phyloP scores from a whole-genome alignment of 2,888 invertebrate genomes.

The Trichopoda pennipes region DNA sequence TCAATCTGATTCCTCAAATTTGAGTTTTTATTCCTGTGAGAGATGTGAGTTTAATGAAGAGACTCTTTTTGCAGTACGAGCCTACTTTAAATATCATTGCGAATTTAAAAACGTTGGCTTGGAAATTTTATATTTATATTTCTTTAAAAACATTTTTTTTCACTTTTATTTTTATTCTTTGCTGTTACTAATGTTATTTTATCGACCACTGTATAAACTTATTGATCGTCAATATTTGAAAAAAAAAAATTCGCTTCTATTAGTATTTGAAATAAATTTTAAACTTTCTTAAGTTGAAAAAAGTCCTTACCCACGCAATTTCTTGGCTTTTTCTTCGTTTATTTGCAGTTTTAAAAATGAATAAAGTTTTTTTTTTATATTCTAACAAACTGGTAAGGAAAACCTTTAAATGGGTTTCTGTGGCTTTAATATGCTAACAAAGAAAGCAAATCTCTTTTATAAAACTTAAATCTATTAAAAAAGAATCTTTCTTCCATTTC shows the following conservation, averaged over 20 bases:
- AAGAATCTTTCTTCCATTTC: slow-evolving; percentile 68
- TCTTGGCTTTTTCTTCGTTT: slow-evolving; percentile 28
- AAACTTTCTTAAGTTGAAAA: slow-evolving; percentile 50
- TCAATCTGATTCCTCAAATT: too few relatives aligned
- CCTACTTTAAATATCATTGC: too few relatives aligned
- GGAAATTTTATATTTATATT: too few relatives aligned
- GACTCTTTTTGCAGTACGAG: too few relatives aligned
- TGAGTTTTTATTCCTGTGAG: too few relatives aligned
- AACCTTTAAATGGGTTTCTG: slow-evolving; percentile 73
- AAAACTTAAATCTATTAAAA: slow-evolving; percentile 51
- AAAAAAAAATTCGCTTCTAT: slow-evolving; percentile 12
- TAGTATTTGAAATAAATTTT: slow-evolving; percentile 15
- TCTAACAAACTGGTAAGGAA: slow-evolving; percentile 33
- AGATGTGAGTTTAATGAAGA: too few relatives aligned
- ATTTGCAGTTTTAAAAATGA: slow-evolving; percentile 58
- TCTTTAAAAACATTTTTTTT: not conserved
- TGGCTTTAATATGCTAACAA: slow-evolving; percentile 69
- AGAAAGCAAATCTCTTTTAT: slow-evolving; percentile 65
- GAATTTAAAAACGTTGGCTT: too few relatives aligned
- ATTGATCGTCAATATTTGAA: not conserved
- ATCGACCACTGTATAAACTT: not conserved
- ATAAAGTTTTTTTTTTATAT: slow-evolving; percentile 56
- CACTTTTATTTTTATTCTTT: not conserved
- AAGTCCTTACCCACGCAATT: slow-evolving; percentile 61
- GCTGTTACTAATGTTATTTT: not conserved